These are phyloP conservation scores for Heterocephalus glaber DNA, from an alignment of 2,113 vertebrate species.

Conservation along the genomic window DNA sequence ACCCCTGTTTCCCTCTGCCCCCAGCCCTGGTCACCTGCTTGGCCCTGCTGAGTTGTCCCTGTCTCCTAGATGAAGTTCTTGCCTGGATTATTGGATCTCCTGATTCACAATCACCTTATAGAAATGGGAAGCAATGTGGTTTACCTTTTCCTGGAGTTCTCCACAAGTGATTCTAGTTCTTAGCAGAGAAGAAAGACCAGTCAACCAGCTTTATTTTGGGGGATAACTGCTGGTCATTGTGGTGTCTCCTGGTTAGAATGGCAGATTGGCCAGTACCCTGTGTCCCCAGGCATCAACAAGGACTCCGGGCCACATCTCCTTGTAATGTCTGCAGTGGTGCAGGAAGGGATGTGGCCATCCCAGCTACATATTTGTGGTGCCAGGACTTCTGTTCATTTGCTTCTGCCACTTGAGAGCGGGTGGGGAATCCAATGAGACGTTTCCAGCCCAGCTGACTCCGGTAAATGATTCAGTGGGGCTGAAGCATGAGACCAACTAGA, in stretches of 20 bases:
- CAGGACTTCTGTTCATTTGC: not conserved
- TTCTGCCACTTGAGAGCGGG: not conserved
- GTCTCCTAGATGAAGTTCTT: not conserved
- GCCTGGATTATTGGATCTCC: not conserved
- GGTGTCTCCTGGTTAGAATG: not conserved
- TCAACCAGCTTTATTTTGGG: not conserved
- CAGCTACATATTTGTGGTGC: not conserved
- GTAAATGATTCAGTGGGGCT: not conserved
- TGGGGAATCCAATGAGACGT: not conserved
- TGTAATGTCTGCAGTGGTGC: conserved; percentile 13
- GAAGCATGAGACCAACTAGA: not conserved
- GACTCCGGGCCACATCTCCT: not conserved
- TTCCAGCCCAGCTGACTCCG: not conserved
- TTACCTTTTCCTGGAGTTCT: conserved; percentile 28
- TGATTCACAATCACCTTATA: not conserved
- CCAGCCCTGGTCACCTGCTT: not conserved
- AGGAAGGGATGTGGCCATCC: not conserved
- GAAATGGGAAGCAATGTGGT: not conserved
- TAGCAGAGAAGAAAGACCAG: not conserved
- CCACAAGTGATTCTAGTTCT: not conserved
- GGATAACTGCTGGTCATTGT: not conserved
- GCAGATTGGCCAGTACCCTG: not conserved
- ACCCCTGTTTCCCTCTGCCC: not conserved
- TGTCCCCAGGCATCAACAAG: not conserved
- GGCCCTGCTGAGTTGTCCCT: too few relatives aligned